Base-by-base conservation (phyloP, 2,888 invertebrate genomes). In the Latheticus oryzae region DNA sequence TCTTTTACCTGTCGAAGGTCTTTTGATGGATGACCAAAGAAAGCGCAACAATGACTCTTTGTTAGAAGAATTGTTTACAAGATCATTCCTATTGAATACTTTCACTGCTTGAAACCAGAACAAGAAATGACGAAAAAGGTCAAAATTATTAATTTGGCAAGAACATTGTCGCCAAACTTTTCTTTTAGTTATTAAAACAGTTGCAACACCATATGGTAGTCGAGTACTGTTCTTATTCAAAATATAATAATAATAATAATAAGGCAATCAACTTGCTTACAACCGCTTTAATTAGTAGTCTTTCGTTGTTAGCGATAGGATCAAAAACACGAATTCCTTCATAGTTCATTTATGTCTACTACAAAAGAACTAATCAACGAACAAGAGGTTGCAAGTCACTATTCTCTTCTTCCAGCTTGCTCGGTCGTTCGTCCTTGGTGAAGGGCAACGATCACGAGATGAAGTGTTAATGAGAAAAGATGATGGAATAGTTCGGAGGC, bases 291-390 rank as follows among this genome's bases (percentile, higher is more conserved):
- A 52, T 52, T 42, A 32, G 12, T 26, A 12, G 8, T 19, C 26
- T 8, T 42, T 17, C 38, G 30, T 52, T 28, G 38, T 26, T 9
- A 8, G 1, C 30, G 53, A 58, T 48, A 47, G 5, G 26, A 48
- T 54, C 38, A 48, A 33, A n/a, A 24, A 47, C 42, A 50, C 43
- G 24, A 50, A 40, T 48, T 40, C 37, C 43, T 35, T 42, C 13
- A 50, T 35, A 47, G 48, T 40, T 55, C 55, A 38, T 55, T 55
- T 55, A 48, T 55, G n/a, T 55, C 40, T 48, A 61, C 63, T 62
- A 70, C 68, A 71, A 71, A 71, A 58, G 64, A 69, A 66, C 64
- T 64, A 70, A 71, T 71, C 70, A 69, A 67, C 63, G 42, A 40
- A n/a, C n/a, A n/a, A n/a, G 37, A 37, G 56, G 32, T 28, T 66